A percentile compares a stretch with the other conserved stretches of the same genome.
These are phyloP conservation scores for Cyphomyrus discorhynchus DNA, from an alignment of 2,113 vertebrate genomes.

Conservation along the genomic window DNA sequence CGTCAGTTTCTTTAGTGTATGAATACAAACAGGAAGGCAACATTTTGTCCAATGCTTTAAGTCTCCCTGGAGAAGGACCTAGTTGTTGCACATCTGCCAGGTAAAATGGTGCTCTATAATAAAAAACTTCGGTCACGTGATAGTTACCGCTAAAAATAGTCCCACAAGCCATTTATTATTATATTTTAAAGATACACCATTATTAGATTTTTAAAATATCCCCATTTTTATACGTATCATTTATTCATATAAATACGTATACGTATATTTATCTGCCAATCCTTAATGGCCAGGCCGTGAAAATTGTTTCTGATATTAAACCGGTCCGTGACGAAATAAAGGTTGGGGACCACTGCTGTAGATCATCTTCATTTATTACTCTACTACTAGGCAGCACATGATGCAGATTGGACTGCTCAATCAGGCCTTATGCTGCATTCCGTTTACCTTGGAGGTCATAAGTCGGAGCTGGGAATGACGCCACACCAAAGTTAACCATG, in stretches of 20 bases:
- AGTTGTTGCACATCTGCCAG: neutral
- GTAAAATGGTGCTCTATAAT: neutral
- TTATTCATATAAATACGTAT: too few relatives aligned
- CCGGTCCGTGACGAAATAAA: too few relatives aligned
- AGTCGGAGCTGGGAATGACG: neutral
- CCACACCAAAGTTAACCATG: neutral
- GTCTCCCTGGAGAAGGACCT: neutral
- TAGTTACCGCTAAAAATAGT: too few relatives aligned
- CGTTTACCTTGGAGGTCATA: neutral
- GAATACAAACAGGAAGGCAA: neutral
- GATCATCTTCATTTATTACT: neutral
- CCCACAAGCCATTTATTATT: too few relatives aligned
- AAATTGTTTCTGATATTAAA: too few relatives aligned
- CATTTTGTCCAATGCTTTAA: neutral
- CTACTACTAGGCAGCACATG: neutral
- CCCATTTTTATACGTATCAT: too few relatives aligned
- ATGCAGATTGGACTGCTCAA: neutral
- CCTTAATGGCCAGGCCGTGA: too few relatives aligned
- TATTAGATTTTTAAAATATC: too few relatives aligned
- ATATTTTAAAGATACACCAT: too few relatives aligned
- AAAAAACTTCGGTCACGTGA: too few relatives aligned
- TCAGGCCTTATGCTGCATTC: neutral
- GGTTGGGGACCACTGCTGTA: neutral
- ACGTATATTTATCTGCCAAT: too few relatives aligned
- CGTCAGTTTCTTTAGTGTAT: neutral